Evolutionary conservation across 92 coral and sea anemone species (phyloP).

Genomic region (Porites rus): DNA sequence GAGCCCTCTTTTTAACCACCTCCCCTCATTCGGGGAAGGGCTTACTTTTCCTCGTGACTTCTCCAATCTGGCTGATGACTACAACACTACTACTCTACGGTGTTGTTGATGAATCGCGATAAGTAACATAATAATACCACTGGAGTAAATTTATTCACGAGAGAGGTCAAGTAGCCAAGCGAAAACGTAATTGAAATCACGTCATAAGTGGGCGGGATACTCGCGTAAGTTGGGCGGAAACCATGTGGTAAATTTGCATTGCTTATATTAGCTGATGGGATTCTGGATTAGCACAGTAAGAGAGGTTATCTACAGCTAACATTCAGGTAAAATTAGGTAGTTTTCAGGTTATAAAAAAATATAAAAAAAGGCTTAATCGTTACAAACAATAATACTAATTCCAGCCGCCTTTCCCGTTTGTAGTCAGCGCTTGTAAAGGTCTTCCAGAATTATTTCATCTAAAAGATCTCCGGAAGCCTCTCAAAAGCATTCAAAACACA

Average conservation of each 20-base stretch:
- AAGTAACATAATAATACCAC: not conserved
- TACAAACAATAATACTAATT: no score
- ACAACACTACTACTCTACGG: not conserved
- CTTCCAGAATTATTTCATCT: no score
- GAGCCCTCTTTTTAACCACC: slow-evolving; percentile 73
- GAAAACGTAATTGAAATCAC: not conserved
- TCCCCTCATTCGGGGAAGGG: slow-evolving; percentile 56
- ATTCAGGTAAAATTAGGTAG: no score
- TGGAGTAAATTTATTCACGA: slow-evolving; percentile 14
- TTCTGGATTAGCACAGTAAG: no score
- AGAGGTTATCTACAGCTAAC: no score
- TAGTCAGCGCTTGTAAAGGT: no score
- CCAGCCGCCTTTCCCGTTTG: no score
- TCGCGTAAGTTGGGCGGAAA: not conserved
- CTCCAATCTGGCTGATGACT: slow-evolving; percentile 46
- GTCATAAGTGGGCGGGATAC: slow-evolving; percentile 13
- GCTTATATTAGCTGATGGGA: not conserved
- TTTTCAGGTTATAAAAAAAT: not conserved
- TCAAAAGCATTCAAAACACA: no score
- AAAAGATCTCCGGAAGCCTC: no score
- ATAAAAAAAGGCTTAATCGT: no score
- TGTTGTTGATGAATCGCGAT: not conserved
- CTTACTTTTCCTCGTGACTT: slow-evolving; percentile 42
- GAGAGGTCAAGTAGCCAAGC: not conserved
- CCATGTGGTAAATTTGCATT: not conserved